phyloP scores from a whole-genome alignment of 2,113 vertebrate species.

The Piprites chloris region DNA sequence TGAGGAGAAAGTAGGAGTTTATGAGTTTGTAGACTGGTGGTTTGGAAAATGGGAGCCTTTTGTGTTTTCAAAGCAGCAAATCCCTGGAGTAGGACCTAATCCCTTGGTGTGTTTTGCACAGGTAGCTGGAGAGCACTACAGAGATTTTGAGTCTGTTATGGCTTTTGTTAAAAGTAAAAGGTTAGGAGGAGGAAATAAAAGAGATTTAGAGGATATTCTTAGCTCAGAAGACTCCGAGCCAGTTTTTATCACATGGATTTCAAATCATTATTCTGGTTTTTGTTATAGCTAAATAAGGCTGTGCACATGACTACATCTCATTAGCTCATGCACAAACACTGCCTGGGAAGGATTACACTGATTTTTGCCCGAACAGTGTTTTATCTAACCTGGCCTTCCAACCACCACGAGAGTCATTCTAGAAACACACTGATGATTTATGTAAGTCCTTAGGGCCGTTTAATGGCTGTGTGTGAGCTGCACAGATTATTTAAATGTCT shows the following conservation, averaged over 20 bases:
- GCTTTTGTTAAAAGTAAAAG: slow-evolving; percentile 15
- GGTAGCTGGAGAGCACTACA: background rate
- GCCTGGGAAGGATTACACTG: background rate
- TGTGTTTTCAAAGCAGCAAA: background rate
- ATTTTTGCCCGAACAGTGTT: background rate
- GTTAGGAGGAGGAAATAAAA: slow-evolving; percentile 3
- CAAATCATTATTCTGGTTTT: slow-evolving; percentile 17
- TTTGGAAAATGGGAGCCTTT: background rate
- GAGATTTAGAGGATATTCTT: background rate
- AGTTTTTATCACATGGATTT: slow-evolving; percentile 23
- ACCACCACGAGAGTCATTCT: background rate
- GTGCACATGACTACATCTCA: background rate
- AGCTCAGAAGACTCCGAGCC: background rate
- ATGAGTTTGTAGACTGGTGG: background rate
- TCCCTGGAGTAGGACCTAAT: background rate
- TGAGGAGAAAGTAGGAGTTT: background rate
- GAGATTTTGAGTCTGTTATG: background rate
- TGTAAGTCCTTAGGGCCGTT: background rate
- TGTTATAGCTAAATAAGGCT: background rate
- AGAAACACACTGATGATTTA: background rate
- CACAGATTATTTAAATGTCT: background rate
- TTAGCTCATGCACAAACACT: background rate
- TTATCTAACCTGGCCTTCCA: slow-evolving; percentile 19
- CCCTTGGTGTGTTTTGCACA: background rate
- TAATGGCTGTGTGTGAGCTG: background rate